phyloP scores from a whole-genome alignment of 1,140 invertebrate genomes.

The Drosophila ogumai region DNA sequence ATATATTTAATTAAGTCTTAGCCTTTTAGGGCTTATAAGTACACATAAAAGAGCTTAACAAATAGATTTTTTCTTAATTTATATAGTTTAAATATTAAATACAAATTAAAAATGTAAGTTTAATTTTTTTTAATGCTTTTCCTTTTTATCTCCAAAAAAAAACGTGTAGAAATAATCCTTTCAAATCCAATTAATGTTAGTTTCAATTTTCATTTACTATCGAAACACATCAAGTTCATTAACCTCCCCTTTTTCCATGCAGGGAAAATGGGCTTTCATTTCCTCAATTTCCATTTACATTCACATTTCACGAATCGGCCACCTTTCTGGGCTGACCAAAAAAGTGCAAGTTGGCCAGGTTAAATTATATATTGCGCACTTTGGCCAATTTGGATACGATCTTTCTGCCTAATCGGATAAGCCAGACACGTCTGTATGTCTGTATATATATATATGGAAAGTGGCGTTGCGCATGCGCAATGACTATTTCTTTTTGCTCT shows the following conservation, averaged over 20 bases:
- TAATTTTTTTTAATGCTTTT: too few relatives aligned
- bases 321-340: conserved; percentile 35
- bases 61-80: too few relatives aligned
- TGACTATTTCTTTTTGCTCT: conserved; percentile 42
- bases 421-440: conserved; percentile 45
- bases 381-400: conserved; percentile 44
- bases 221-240: conserved; percentile 6
- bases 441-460: conserved; percentile 21
- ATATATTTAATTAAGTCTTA: background rate
- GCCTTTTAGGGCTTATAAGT: background rate
- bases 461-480: conserved; percentile 69
- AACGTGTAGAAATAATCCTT: background rate
- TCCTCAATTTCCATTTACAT: conserved; percentile 28
- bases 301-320: conserved; percentile 20
- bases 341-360: conserved; percentile 26
- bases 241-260: conserved; percentile 12
- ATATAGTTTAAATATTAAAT: background rate
- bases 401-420: conserved; percentile 29
- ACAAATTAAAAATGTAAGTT: background rate
- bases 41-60: background rate
- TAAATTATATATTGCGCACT: conserved; percentile 35
- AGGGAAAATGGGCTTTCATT: conserved; percentile 34
- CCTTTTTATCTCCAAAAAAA: background rate
- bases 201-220: background rate
- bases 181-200: background rate